Conservation (phyloP, 2,113 vertebrate species). For the Ictalurus punctatus region DNA sequence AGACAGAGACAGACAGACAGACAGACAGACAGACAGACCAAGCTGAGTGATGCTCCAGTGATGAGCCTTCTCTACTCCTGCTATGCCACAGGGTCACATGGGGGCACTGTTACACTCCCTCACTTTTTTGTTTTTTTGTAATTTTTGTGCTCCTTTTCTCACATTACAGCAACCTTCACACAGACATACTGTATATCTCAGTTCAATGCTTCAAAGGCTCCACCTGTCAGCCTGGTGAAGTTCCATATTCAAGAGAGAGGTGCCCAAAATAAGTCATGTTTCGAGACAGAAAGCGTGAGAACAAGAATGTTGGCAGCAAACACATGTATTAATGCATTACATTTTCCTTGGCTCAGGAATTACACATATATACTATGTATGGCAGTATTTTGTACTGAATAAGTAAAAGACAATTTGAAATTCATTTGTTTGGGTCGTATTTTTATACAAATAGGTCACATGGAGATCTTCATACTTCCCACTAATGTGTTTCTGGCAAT, state of each 20-base stretch:
- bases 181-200: conserved; percentile 20
- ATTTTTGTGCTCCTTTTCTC: neutral
- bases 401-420: neutral
- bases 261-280: neutral
- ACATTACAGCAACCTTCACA: neutral
- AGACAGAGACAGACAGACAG: neutral
- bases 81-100: conserved; percentile 45
- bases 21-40: conserved; percentile 13
- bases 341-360: neutral
- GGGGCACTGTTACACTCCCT: conserved; percentile 32
- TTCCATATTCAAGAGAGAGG: neutral
- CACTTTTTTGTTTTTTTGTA: neutral
- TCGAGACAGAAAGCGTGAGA: neutral
- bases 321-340: neutral
- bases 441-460: neutral
- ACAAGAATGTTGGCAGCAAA: neutral
- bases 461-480: neutral
- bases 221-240: neutral
- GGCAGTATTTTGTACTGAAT: neutral
- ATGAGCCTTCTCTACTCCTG: conserved; percentile 34
- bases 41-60: conserved; percentile 42
- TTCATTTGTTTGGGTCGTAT: neutral
- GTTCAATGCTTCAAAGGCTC: conserved; percentile 13
- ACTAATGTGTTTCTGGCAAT: conserved; percentile 7
- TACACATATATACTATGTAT: neutral